Conservation (phyloP, 2,113 vertebrate genomes). For the Ploceus nigricollis region DNA sequence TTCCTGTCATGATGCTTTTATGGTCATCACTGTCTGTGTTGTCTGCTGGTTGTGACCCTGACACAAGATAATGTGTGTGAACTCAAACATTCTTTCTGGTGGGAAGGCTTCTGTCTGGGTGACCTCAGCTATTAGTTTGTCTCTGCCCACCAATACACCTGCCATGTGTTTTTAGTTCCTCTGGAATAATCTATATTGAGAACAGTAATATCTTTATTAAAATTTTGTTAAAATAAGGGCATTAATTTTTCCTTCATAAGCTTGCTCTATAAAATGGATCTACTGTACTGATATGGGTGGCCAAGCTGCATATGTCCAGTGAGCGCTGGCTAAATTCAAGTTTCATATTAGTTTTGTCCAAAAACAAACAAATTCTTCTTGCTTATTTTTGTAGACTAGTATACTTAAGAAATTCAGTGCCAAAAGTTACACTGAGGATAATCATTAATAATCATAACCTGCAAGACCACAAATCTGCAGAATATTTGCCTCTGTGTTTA, state of each 20-base stretch:
- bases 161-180: not conserved
- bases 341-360: not conserved
- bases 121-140: not conserved
- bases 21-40: not conserved
- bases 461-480: not conserved
- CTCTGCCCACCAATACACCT: not conserved
- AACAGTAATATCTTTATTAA: not conserved
- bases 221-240: not conserved
- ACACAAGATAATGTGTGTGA: not conserved
- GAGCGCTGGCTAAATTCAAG: not conserved
- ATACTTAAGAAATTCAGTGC: not conserved
- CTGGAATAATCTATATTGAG: not conserved
- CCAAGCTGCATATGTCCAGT: not conserved
- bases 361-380: not conserved
- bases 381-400: not conserved
- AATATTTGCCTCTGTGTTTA: not conserved
- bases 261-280: not conserved
- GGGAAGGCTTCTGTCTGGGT: not conserved
- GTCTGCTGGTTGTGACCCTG: not conserved
- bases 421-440: not conserved
- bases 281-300: not conserved
- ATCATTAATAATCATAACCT: not conserved
- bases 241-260: not conserved
- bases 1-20: not conserved
- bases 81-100: rapidly evolving